Evolutionary conservation across 1,140 invertebrate genomes (phyloP).

Genomic region (Drosophila ercepeae): DNA sequence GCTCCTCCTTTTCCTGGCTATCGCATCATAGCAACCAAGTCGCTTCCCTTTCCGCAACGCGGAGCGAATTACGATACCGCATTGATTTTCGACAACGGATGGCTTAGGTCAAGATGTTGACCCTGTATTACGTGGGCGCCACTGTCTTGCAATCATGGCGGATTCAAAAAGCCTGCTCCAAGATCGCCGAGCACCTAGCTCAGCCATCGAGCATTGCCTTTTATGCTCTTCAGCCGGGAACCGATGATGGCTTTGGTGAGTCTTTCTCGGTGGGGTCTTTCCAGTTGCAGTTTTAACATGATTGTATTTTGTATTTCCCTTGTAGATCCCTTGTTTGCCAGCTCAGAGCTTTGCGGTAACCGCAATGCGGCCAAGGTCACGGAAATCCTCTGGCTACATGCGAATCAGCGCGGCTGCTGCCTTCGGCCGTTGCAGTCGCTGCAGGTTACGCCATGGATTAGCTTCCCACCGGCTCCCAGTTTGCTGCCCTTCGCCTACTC

Average conservation of each 20-base stretch:
- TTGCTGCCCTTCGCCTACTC: conserved; percentile 66
- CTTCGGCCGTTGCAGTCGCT: conserved; percentile 83
- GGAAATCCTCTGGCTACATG: conserved; percentile 85
- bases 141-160: conserved; percentile 88
- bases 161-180: conserved; percentile 84
- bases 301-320: background rate
- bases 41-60: conserved; percentile 22
- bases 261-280: background rate
- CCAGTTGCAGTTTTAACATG: background rate
- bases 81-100: conserved; percentile 62
- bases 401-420: conserved; percentile 84
- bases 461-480: conserved; percentile 65
- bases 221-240: conserved; percentile 79
- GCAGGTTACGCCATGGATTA: conserved; percentile 83
- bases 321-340: conserved; percentile 79
- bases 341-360: conserved; percentile 85
- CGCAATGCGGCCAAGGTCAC: conserved; percentile 84
- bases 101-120: conserved; percentile 83
- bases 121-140: conserved; percentile 88
- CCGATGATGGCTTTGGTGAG: conserved; percentile 76
- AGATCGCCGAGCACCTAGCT: conserved; percentile 84
- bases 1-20: conserved; percentile 36
- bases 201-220: conserved; percentile 76
- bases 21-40: conserved; percentile 45
- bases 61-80: conserved; percentile 61